Conservation (phyloP, 1,140 invertebrate genomes). For the Polypedilum pembai region DNA sequence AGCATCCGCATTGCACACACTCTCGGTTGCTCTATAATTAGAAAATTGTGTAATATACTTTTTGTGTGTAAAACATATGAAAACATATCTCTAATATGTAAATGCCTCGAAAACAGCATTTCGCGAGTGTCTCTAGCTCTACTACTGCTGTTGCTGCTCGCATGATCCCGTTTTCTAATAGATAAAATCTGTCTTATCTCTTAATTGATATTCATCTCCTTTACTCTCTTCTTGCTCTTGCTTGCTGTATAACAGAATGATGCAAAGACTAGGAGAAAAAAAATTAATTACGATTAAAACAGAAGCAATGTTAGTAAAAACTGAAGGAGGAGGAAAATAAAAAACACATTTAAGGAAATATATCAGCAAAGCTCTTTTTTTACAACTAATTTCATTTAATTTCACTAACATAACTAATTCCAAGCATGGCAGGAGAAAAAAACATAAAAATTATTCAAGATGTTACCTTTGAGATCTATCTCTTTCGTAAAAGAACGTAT, state of each 20-base stretch:
- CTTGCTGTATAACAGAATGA: neutral
- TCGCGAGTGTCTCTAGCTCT: neutral
- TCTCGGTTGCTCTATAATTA: neutral
- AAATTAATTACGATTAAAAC: slow-evolving; percentile 26
- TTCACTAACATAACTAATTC: neutral
- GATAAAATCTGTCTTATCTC: slow-evolving; percentile 28
- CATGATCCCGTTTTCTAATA: slow-evolving; percentile 1
- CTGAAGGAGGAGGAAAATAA: no score
- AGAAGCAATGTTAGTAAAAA: neutral
- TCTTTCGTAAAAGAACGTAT: neutral
- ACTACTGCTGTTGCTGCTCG: no score
- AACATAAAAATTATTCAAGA: slow-evolving; percentile 25
- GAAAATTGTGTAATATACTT: neutral
- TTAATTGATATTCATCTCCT: slow-evolving; percentile 26
- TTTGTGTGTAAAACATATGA: slow-evolving; percentile 8
- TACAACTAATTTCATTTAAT: slow-evolving; percentile 19
- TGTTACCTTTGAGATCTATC: slow-evolving; percentile 25
- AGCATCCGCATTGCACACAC: slow-evolving; percentile 9
- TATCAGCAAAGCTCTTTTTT: neutral
- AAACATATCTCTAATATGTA: slow-evolving; percentile 19
- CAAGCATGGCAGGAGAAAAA: slow-evolving; percentile 9
- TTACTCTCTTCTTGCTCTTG: neutral
- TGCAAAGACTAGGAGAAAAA: neutral
- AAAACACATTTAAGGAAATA: slow-evolving; percentile 20
- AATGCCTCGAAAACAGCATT: neutral